Base-by-base conservation (phyloP, 2,888 invertebrate genomes). In the Polylopha cassiicola region DNA sequence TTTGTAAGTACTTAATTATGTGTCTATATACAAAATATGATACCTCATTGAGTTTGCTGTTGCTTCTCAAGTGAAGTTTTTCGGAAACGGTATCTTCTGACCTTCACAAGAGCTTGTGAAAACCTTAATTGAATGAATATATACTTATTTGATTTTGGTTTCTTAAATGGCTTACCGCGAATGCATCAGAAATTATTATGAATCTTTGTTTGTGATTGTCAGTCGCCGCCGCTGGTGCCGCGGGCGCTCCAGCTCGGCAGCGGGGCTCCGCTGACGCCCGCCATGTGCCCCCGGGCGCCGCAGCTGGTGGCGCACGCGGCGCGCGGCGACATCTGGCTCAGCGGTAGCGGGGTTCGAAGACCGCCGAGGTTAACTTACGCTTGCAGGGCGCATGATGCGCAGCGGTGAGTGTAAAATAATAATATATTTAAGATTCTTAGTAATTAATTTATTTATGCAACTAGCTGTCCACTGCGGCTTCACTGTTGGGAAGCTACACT, bases 291-390 rank as follows among this genome's bases (percentile, higher is more conserved):
- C 0, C 87, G 89, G 45, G 90, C 93, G 14, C 72, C 79, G 0
- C 90, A 94, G 61, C 86, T 98, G 34, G 92, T 97, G 36, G 97
- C 97, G 2, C 97, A 95, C 79, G 92, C 97, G 7, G 93, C 94
- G 50, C 90, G 94, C 41, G 93, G 93, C 29, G 98, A 98, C 84
- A 89, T 98, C 46, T 98, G 97, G 93, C 90, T 98, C 11, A 92
- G 94, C 0, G 81, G 77, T 1, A 71, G 73, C n/a, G 63, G 63
- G 1, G 49, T 75, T 1, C 50, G 69, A 2, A 51, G 72, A 2
- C 86, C 86, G 0, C 66, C 74, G 0, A 48, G 86, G 3, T 68
- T 86, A 0, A 86, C 86, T 0, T 81, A 82, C 50, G 86, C 86
- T 0, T 81, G 79, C 32, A 62, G 56, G 11, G 81, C 80, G 0